Evolutionary conservation across 1,140 invertebrate genomes (phyloP).

Genomic region (Carposina sasakii): DNA sequence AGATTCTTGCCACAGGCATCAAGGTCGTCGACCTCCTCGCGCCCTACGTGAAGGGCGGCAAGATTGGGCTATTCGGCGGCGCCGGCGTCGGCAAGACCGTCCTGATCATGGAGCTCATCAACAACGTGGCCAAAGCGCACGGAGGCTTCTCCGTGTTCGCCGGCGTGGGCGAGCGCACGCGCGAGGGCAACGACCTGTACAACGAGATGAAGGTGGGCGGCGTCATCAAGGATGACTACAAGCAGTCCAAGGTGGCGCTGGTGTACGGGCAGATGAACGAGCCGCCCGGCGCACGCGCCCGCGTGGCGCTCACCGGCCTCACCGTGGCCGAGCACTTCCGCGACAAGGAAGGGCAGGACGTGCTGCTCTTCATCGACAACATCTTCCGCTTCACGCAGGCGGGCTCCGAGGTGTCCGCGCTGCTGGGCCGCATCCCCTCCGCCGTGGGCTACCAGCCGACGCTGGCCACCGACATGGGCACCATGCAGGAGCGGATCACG

Average conservation of each 20-base stretch:
- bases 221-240: conserved; percentile 88
- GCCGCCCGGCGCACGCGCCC: conserved; percentile 94
- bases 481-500: conserved; percentile 99
- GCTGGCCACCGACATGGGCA: conserved; percentile 99
- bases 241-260: conserved; percentile 84
- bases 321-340: conserved; percentile 90
- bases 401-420: conserved; percentile 97
- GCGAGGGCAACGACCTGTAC: conserved; percentile 99
- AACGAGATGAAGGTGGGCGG: conserved; percentile 99
- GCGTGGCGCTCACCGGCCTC: conserved; percentile 94
- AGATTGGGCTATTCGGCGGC: conserved; percentile 99
- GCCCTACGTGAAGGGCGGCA: conserved; percentile 98
- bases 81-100: conserved; percentile 99
- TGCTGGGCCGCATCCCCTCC: conserved; percentile 98
- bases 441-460: conserved; percentile 99
- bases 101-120: conserved; percentile 99
- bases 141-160: conserved; percentile 99
- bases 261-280: conserved; percentile 99
- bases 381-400: conserved; percentile 99
- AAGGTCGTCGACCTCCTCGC: conserved; percentile 98
- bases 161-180: conserved; percentile 98
- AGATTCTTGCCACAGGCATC: conserved; percentile 98
- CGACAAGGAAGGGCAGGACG: conserved; percentile 92
- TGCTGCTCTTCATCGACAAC: conserved; percentile 96
- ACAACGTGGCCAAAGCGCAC: conserved; percentile 99